A percentile compares a stretch with the other conserved stretches of the same genome.
Evolutionary conservation across 92 coral and sea anemone species (phyloP).

Genomic region (Zoanthus sansibaricus): DNA sequence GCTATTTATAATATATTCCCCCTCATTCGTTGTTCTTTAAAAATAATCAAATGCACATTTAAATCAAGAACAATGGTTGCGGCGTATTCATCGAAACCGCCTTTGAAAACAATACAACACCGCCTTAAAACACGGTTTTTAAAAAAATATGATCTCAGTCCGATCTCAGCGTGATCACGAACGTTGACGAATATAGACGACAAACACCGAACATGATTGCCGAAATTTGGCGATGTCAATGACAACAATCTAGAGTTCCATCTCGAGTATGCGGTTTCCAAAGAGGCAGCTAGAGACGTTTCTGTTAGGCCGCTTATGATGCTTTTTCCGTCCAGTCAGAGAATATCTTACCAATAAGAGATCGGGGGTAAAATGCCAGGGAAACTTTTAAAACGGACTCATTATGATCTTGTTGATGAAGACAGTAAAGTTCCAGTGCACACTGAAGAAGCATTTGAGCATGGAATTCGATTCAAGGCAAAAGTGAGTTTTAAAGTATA

Average conservation of each 20-base stretch:
- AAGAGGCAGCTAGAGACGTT: not conserved
- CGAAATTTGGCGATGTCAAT: not conserved
- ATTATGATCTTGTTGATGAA: constrained; percentile 95
- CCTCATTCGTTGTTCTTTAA: too few relatives aligned
- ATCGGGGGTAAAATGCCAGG: constrained; percentile 76
- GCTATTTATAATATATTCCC: too few relatives aligned
- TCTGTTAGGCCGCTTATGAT: not conserved
- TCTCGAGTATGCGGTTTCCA: constrained; percentile 22
- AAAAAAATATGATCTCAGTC: too few relatives aligned
- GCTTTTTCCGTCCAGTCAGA: not conserved
- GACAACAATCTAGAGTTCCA: not conserved
- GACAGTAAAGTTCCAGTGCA: constrained; percentile 93
- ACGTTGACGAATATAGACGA: constrained; percentile 1
- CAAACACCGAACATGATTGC: constrained; percentile 3
- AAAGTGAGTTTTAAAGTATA: constrained; percentile 62
- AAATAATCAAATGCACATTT: too few relatives aligned
- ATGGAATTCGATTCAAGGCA: constrained; percentile 93
- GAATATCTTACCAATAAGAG: constrained; percentile 3
- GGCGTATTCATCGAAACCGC: too few relatives aligned
- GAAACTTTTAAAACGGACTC: constrained; percentile 70
- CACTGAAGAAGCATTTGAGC: constrained; percentile 94
- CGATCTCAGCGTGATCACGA: too few relatives aligned
- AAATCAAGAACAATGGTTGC: too few relatives aligned
- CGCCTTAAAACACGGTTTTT: too few relatives aligned
- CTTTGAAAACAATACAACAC: too few relatives aligned